Conservation (phyloP, 2,797 vertebrate species). For the Diplodus puntazzo region DNA sequence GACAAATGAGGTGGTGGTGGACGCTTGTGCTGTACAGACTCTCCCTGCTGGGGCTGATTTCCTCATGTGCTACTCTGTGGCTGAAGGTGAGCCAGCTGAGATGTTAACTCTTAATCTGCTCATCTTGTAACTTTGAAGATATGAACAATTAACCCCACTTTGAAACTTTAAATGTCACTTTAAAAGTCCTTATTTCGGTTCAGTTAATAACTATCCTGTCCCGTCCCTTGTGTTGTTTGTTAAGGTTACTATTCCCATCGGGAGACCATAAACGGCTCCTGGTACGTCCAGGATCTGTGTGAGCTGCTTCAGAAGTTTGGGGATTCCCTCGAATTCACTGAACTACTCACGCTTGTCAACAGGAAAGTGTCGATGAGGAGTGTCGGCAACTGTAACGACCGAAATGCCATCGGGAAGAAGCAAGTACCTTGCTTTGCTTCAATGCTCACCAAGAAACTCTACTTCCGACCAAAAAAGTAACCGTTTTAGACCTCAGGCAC, state of each 20-base stretch:
- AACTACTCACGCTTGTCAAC: constrained; percentile 95
- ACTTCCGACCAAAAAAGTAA: constrained; percentile 88
- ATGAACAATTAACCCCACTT: background rate
- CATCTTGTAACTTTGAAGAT: background rate
- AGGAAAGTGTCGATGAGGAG: constrained; percentile 91
- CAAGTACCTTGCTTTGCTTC: constrained; percentile 98
- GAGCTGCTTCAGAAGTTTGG: constrained; percentile 85
- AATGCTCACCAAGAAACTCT: constrained; percentile 97
- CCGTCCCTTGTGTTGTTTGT: constrained; percentile 10
- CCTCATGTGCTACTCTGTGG: constrained; percentile 96
- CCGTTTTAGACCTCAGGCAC: background rate
- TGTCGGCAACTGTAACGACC: constrained; percentile 80
- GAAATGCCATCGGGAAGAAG: constrained; percentile 90
- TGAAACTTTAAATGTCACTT: background rate
- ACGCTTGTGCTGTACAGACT: constrained; percentile 87
- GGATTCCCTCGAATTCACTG: constrained; percentile 91
- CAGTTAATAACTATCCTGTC: background rate
- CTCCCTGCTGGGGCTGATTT: constrained; percentile 94
- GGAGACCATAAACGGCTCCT: constrained; percentile 91
- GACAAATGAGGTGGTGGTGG: constrained; percentile 85
- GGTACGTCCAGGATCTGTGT: constrained; percentile 97
- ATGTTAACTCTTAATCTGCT: too few relatives aligned
- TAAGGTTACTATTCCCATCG: constrained; percentile 96
- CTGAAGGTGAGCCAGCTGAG: constrained; percentile 84
- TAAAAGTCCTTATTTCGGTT: background rate